A percentile compares a stretch with the other conserved stretches of the same genome.
Evolutionary conservation across 2,888 invertebrate species (phyloP).

Genomic region (Cephus rjabovi): DNA sequence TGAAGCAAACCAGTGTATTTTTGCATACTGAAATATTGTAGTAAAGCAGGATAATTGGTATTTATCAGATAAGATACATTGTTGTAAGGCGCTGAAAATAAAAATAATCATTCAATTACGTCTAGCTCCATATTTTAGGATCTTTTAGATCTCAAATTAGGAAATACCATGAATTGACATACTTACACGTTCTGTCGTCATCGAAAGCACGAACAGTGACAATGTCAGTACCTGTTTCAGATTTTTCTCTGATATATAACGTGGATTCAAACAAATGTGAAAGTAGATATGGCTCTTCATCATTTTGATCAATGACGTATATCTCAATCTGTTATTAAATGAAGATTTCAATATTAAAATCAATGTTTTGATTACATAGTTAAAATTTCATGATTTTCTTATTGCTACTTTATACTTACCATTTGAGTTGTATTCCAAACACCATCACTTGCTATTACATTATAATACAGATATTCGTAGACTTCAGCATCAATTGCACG

Average conservation of each 20-base stretch:
- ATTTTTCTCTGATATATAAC: slow-evolving; percentile 69
- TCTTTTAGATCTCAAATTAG: slow-evolving; percentile 52
- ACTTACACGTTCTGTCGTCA: slow-evolving; percentile 72
- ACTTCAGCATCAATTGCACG: slow-evolving; percentile 69
- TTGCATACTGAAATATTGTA: slow-evolving; percentile 70
- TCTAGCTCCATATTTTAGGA: too few relatives aligned
- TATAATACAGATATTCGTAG: slow-evolving; percentile 69
- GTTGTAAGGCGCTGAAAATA: slow-evolving; percentile 68
- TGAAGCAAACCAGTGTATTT: slow-evolving; percentile 66
- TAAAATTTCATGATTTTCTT: neutral
- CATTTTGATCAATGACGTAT: slow-evolving; percentile 73
- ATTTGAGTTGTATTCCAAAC: slow-evolving; percentile 63
- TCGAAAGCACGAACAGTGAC: slow-evolving; percentile 67
- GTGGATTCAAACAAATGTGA: slow-evolving; percentile 55
- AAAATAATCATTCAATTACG: slow-evolving; percentile 7
- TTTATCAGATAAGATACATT: slow-evolving; percentile 70
- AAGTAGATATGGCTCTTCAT: slow-evolving; percentile 67
- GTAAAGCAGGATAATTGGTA: slow-evolving; percentile 64
- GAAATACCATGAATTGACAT: neutral
- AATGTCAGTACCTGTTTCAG: slow-evolving; percentile 63
- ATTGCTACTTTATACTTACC: slow-evolving; percentile 54
- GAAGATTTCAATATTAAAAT: neutral
- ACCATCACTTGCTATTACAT: slow-evolving; percentile 70
- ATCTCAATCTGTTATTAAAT: slow-evolving; percentile 68
- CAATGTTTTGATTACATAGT: neutral